Base-by-base conservation (phyloP, 2,888 invertebrate genomes). In the Conus canariensis region DNA sequence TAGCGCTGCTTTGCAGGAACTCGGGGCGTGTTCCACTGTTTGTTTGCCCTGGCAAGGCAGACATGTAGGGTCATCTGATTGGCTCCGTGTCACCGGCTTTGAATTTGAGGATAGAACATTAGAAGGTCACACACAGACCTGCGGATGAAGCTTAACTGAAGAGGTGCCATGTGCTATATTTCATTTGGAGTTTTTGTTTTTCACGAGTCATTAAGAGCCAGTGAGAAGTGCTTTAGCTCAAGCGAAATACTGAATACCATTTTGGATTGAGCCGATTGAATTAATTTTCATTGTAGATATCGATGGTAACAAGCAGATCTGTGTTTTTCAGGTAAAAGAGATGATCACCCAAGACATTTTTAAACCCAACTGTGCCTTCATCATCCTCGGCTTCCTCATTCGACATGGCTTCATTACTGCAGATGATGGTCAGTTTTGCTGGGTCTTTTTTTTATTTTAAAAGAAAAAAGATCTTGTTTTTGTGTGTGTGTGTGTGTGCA, bases 361-460 rank as follows among this genome's bases (percentile, higher is more conserved):
- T 96, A 99, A 99, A 96, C 98, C 98, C 82, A 99, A 99, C 88
- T 98, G 98, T 96, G 98, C 98, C 92, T 98, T 99, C 85, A 98
- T 99, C 88, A 97, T 98, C 74, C 97, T 99, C 94, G 99, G 99
- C 96, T 99, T 99, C 96, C 97, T 99, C 94, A 98, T 99, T 95
- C 97, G 99, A 95, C 98, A 98, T 97, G 98, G 99, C 90, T 97
- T 98, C 94, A 98, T 99, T 91, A 98, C 98, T 93, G 97, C 98
- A 10, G 98, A 99, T 90, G 92, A 94, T 92, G 95, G 95, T 95
- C 90, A 59, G 93, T 92, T n/a, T 58, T 80, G 19, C 14, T 80
- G 30, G 12, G 45, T 80, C 30, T 80, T 30, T 80, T 30, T 64
- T 64, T 16, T 64, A 64, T 16, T 64, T 64, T 7, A 16, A 64